These are phyloP conservation scores for Lasioglossum leucozonium DNA, from an alignment of 2,888 invertebrate genomes.

Conservation along the genomic window DNA sequence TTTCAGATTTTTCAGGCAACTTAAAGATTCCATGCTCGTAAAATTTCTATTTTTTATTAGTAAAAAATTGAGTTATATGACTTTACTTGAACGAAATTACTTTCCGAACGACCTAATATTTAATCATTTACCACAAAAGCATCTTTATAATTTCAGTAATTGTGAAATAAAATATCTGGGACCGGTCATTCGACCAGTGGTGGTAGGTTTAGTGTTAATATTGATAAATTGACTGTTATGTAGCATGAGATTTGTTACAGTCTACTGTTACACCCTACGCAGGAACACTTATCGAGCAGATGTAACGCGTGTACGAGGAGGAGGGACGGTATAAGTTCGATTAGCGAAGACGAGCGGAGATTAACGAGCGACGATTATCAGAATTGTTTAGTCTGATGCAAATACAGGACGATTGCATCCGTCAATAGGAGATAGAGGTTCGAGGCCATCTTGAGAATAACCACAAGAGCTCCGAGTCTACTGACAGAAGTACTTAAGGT, in stretches of 20 bases:
- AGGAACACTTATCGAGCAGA: background rate
- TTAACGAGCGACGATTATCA: slow-evolving; percentile 31
- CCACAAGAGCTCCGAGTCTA: slow-evolving; percentile 63
- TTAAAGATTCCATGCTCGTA: no score
- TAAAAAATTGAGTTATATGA: no score
- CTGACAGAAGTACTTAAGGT: slow-evolving; percentile 76
- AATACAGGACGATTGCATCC: slow-evolving; percentile 45
- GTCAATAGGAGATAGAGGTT: slow-evolving; percentile 53
- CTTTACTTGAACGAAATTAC: no score
- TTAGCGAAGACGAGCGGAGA: slow-evolving; percentile 17
- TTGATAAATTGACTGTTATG: background rate
- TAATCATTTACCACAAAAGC: no score
- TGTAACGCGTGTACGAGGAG: background rate
- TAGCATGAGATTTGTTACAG: background rate
- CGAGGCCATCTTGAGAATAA: slow-evolving; percentile 61
- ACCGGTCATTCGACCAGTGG: no score
- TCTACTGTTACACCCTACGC: background rate
- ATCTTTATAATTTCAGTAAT: no score
- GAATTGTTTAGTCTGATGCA: slow-evolving; percentile 55
- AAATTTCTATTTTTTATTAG: no score
- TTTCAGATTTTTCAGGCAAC: no score
- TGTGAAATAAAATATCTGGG: no score
- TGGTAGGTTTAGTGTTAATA: no score
- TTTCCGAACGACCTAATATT: no score
- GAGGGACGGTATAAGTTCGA: slow-evolving; percentile 34